Percentiles rank a stretch among this genome's conserved stretches.
phyloP scores from a whole-genome alignment of 2,888 invertebrate genomes.

The Blastobasis lacticolella region DNA sequence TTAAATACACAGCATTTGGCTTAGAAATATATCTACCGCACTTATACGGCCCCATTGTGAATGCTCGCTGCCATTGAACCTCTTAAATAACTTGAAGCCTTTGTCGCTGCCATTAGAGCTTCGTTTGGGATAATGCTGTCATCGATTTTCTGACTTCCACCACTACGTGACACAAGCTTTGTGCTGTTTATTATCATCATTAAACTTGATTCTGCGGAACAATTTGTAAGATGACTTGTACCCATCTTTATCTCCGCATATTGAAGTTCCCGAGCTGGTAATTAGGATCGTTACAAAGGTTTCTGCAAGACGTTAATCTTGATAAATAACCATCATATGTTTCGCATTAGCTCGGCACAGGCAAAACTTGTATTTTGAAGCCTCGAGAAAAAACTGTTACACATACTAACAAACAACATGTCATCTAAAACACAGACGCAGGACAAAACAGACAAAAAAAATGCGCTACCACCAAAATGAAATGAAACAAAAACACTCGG shows the following conservation, averaged over 20 bases:
- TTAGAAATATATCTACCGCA: too few relatives aligned
- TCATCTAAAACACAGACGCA: slow-evolving; percentile 9
- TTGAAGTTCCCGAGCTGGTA: slow-evolving; percentile 16
- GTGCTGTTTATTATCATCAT: slow-evolving; percentile 32
- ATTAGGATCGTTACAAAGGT: slow-evolving; percentile 18
- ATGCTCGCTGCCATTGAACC: too few relatives aligned
- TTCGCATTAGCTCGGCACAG: slow-evolving; percentile 13
- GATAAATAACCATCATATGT: slow-evolving; percentile 17
- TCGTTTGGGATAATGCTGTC: slow-evolving; percentile 25
- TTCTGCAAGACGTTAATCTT: slow-evolving; percentile 5
- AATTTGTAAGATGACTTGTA: slow-evolving; percentile 30
- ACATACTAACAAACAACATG: slow-evolving; percentile 11
- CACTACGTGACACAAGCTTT: slow-evolving; percentile 33
- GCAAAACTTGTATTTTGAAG: slow-evolving; percentile 8
- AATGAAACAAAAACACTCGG: slow-evolving; percentile 39
- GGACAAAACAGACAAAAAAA: slow-evolving; percentile 18
- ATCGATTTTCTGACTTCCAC: slow-evolving; percentile 10
- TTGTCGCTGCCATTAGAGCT: slow-evolving; percentile 4
- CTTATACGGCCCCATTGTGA: too few relatives aligned
- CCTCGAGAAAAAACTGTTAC: slow-evolving; percentile 8
- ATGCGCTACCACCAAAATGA: slow-evolving; percentile 32
- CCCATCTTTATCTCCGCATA: slow-evolving; percentile 22
- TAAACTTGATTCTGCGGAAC: slow-evolving; percentile 25
- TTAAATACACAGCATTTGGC: too few relatives aligned
- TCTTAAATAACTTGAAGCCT: too few relatives aligned